A percentile compares a stretch with the other conserved stretches of the same genome.
phyloP scores from a whole-genome alignment of 2,888 invertebrate species.

The Tricholauxania praeusta region DNA sequence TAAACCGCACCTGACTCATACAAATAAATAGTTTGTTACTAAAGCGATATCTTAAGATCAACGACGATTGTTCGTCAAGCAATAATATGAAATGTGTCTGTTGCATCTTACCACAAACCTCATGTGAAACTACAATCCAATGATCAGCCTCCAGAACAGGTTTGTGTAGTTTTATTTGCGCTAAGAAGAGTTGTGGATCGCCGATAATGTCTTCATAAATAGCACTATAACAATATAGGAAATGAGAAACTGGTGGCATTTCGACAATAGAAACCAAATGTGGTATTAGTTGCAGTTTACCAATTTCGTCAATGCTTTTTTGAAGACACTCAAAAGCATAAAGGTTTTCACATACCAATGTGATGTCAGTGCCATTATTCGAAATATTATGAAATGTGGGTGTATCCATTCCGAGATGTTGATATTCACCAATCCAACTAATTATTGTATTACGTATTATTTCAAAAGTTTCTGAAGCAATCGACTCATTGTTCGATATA shows the following conservation, averaged over 20 bases:
- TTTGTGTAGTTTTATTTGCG: constrained; percentile 46
- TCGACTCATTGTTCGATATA: constrained; percentile 30
- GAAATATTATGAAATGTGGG: constrained; percentile 44
- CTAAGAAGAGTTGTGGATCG: constrained; percentile 43
- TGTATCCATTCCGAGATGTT: constrained; percentile 39
- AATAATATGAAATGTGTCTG: constrained; percentile 48
- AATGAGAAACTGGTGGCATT: constrained; percentile 4
- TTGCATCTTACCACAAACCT: constrained; percentile 27
- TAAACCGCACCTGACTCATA: constrained; percentile 40
- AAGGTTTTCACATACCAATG: constrained; percentile 42
- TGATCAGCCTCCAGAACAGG: constrained; percentile 43
- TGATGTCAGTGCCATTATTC: constrained; percentile 37
- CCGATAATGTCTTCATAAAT: constrained; percentile 42
- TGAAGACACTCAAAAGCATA: constrained; percentile 43
- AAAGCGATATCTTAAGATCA: constrained; percentile 30
- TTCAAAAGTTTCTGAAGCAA: constrained; percentile 35
- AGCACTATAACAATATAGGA: constrained; percentile 42
- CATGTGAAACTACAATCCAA: constrained; percentile 47
- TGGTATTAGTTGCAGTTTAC: neutral
- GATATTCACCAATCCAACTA: constrained; percentile 43
- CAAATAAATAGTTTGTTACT: constrained; percentile 42
- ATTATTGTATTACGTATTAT: constrained; percentile 42
- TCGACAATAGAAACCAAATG: neutral
- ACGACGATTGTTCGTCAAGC: constrained; percentile 48
- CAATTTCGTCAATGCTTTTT: constrained; percentile 37